Percentiles rank a stretch among this genome's conserved stretches.
Conservation (phyloP, 23 tunicate species). For the Styela clava region DNA sequence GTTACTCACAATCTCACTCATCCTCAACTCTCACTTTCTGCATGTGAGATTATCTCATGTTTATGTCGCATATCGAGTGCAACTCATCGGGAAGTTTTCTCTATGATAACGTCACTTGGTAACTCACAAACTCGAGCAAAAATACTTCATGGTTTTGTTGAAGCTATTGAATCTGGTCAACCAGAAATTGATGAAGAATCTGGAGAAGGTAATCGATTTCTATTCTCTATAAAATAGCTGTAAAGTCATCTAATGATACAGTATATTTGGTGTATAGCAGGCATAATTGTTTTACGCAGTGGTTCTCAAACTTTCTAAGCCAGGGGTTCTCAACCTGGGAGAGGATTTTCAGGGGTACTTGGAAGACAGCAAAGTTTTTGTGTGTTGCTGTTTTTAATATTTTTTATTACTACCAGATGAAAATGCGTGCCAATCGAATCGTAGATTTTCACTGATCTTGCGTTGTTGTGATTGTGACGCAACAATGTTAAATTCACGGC, state of each 20-base stretch:
- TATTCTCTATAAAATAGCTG: too few relatives aligned
- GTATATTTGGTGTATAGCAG: neutral
- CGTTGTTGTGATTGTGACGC: too few relatives aligned
- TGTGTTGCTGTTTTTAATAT: too few relatives aligned
- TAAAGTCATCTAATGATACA: neutral
- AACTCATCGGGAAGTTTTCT: constrained; percentile 47
- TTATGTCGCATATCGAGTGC: constrained; percentile 51
- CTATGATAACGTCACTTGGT: constrained; percentile 44
- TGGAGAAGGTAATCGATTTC: constrained; percentile 5
- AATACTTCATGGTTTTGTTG: constrained; percentile 84
- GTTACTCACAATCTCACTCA: constrained; percentile 51
- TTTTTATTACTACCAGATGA: too few relatives aligned
- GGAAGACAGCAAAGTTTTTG: too few relatives aligned
- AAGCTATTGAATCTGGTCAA: constrained; percentile 46
- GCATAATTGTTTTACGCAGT: too few relatives aligned
- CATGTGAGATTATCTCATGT: constrained; percentile 56
- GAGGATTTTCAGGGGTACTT: too few relatives aligned
- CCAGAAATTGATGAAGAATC: constrained; percentile 23
- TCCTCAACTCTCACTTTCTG: constrained; percentile 55
- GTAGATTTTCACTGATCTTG: too few relatives aligned
- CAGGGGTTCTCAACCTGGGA: too few relatives aligned
- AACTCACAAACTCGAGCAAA: constrained; percentile 35
- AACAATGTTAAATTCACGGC: too few relatives aligned
- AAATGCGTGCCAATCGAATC: too few relatives aligned
- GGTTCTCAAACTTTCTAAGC: too few relatives aligned